Percentiles rank a stretch among this genome's conserved stretches.
Conservation (phyloP, 2,113 vertebrate genomes). For the Ceratotherium simum region DNA sequence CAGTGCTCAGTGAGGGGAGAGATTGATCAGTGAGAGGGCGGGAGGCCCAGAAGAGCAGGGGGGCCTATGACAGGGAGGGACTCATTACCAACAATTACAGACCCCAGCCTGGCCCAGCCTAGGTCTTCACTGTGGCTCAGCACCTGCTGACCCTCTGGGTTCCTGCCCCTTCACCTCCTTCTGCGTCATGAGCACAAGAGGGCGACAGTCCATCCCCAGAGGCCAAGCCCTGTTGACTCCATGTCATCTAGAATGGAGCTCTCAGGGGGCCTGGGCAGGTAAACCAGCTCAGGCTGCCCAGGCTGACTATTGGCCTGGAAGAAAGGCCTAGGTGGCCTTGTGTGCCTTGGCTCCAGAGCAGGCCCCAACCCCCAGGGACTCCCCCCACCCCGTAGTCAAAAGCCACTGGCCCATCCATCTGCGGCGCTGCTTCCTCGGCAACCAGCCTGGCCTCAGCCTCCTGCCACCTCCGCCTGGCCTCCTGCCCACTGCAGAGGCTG, state of each 20-base stretch:
- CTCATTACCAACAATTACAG: neutral
- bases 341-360: neutral
- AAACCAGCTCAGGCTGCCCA: neutral
- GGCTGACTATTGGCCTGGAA: neutral
- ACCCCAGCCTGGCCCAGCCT: neutral
- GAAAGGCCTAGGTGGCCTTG: neutral
- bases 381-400: neutral
- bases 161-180: neutral
- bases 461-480: conserved; percentile 61
- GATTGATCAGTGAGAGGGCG: neutral
- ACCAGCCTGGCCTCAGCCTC: conserved; percentile 51
- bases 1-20: neutral
- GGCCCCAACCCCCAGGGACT: neutral
- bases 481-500: conserved; percentile 72
- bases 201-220: neutral
- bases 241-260: neutral
- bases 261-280: neutral
- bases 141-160: neutral
- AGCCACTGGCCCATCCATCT: neutral
- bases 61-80: neutral
- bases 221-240: neutral
- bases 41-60: neutral
- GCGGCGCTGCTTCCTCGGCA: neutral
- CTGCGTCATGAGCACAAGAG: neutral
- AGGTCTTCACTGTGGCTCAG: neutral